phyloP scores from a whole-genome alignment of 2,888 invertebrate species.

The Microctonus aethiopoides region DNA sequence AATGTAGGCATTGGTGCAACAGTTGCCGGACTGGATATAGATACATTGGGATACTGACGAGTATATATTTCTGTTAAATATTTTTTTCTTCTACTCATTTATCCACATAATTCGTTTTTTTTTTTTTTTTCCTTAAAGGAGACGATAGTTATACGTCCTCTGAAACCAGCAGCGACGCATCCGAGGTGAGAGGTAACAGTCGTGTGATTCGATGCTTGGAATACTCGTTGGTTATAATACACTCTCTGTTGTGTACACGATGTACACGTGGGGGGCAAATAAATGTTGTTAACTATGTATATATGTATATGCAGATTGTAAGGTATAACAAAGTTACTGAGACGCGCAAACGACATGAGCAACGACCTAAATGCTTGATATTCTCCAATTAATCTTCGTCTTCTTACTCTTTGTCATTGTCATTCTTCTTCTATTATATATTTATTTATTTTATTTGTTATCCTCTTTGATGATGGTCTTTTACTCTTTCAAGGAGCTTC shows the following conservation, averaged over 20 bases:
- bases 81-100: constrained; percentile 7
- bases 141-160: constrained; percentile 10
- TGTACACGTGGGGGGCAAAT: constrained; percentile 6
- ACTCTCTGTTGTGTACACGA: not conserved
- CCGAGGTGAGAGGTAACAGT: constrained; percentile 34
- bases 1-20: constrained; percentile 25
- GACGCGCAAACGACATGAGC: constrained; percentile 23
- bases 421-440: constrained; percentile 13
- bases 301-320: constrained; percentile 31
- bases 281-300: constrained; percentile 27
- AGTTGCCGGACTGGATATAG: constrained; percentile 3
- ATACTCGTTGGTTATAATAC: constrained; percentile 6
- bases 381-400: constrained; percentile 5
- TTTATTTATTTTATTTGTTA: not conserved
- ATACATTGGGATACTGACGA: constrained; percentile 3
- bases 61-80: not conserved
- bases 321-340: constrained; percentile 8
- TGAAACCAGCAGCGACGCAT: constrained; percentile 21
- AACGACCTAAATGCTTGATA: constrained; percentile 31
- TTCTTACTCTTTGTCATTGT: constrained; percentile 16
- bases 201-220: constrained; percentile 8
- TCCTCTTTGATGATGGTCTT: not conserved
- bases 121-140: constrained; percentile 10
- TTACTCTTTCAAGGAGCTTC: not conserved
- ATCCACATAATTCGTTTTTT: not conserved